Evolutionary conservation across 2,888 invertebrate species (phyloP).

Genomic region (Drosophila acutilabella): DNA sequence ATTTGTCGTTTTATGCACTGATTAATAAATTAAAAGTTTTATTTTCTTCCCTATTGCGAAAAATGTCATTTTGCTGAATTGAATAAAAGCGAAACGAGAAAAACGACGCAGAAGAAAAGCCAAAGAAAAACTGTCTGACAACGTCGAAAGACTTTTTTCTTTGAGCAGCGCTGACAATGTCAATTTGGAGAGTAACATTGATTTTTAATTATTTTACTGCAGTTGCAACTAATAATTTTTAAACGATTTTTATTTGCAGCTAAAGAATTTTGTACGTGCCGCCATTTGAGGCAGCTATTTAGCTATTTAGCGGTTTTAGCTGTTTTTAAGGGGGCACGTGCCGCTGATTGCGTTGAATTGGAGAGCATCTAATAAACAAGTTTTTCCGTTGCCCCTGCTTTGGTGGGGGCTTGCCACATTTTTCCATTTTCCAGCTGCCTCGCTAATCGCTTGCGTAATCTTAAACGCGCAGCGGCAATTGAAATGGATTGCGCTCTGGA

Average conservation of each 20-base stretch:
- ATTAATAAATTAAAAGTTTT: constrained; percentile 65
- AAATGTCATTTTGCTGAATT: constrained; percentile 48
- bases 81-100: constrained; percentile 26
- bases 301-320: too few relatives aligned
- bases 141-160: constrained; percentile 9
- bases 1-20: constrained; percentile 53
- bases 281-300: constrained; percentile 20
- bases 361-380: constrained; percentile 73
- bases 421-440: constrained; percentile 80
- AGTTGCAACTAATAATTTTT: constrained; percentile 12
- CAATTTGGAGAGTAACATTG: constrained; percentile 57
- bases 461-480: constrained; percentile 78
- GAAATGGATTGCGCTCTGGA: constrained; percentile 72
- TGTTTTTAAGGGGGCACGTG: constrained; percentile 55
- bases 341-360: constrained; percentile 47
- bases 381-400: constrained; percentile 35
- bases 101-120: neutral
- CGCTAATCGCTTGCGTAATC: constrained; percentile 79
- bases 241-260: neutral
- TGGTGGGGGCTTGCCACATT: constrained; percentile 24
- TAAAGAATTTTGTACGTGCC: constrained; percentile 16
- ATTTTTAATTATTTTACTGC: constrained; percentile 61
- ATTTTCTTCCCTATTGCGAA: neutral
- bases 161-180: constrained; percentile 24
- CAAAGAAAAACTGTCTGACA: constrained; percentile 1